Evolutionary conservation across 2,888 invertebrate genomes (phyloP), one percentile per base, ranked within the genome.

Genomic region (Scaptomyza reducta): DNA sequence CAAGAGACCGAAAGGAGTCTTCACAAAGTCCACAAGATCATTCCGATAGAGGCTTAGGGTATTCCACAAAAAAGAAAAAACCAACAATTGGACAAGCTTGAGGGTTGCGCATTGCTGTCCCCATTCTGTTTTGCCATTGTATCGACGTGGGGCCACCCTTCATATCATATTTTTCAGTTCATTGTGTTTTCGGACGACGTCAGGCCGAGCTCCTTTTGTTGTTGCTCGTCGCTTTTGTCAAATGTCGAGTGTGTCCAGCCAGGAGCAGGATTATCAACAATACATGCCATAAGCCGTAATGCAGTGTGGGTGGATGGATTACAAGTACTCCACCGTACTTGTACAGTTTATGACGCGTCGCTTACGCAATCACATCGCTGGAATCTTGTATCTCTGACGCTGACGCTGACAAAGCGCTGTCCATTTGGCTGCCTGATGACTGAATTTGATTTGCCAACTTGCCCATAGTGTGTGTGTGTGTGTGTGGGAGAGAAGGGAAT

Each of bases 121-220:
- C 10, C 18, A 3, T 18, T 27, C 13, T 14, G 13, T 29, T 14
- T 9, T 6, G 1, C 40, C 7, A 10, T 11, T 18, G 22, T 13
- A 11, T 44, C 13, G 6, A 13, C 31, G 42, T 13, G 16, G 14
- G 50, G 14, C 38, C 38, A 50, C 42, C 50, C 44, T 63, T 50
- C 51, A 77, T 69, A 84, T 80, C 80, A 88, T 89, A 88, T 88
- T 89, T 79, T 85, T 87, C 79, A 79, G 81, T 83, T 73, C 79
- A 88, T 88, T 88, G 89, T 89, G 88, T 69, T 85, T 74, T 69
- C 73, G 74, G 22, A 22, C 47, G 31, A n/a, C n/a, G n/a, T n/a
- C 10, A 41, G 25, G 45, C 53, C 46, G 38, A 38, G 66, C 31
- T 54, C 44, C 72, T 47, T 74, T 74, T 74, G 74, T 74, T 35